Conservation (phyloP, 2,797 vertebrate genomes). For the Buceros bicornis region DNA sequence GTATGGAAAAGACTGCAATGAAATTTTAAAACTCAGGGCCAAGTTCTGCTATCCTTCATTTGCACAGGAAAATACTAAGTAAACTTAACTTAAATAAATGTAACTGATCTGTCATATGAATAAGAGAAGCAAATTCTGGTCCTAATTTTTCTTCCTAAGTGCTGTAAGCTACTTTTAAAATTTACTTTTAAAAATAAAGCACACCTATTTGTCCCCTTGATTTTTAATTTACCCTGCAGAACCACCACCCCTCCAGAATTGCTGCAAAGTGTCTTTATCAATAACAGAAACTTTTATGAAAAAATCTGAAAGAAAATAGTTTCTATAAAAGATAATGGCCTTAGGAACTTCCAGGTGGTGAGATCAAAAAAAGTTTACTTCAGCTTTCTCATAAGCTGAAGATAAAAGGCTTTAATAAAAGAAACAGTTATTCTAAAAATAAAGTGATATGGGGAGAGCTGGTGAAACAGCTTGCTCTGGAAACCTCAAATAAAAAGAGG, state of each 20-base stretch:
- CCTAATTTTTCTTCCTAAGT: background rate
- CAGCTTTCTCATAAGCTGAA: background rate
- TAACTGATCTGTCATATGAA: background rate
- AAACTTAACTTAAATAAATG: background rate
- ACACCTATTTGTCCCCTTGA: background rate
- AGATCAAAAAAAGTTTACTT: background rate
- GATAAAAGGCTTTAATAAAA: background rate
- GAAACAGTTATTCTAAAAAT: background rate
- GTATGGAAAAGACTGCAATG: background rate
- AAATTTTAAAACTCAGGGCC: background rate
- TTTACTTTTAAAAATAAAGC: background rate
- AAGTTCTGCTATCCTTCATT: background rate
- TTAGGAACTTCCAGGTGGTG: background rate
- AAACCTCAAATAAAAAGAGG: background rate
- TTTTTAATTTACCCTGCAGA: background rate
- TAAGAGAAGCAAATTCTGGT: background rate
- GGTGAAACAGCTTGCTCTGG: background rate
- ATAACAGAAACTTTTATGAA: background rate
- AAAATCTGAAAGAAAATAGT: background rate
- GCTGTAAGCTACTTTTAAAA: background rate
- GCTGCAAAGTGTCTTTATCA: background rate
- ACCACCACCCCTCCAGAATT: background rate
- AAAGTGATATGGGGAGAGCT: background rate
- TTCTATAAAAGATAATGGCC: background rate
- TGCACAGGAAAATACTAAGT: background rate